Base-by-base conservation (phyloP, 1,140 invertebrate species). In the Lineus longissimus region DNA sequence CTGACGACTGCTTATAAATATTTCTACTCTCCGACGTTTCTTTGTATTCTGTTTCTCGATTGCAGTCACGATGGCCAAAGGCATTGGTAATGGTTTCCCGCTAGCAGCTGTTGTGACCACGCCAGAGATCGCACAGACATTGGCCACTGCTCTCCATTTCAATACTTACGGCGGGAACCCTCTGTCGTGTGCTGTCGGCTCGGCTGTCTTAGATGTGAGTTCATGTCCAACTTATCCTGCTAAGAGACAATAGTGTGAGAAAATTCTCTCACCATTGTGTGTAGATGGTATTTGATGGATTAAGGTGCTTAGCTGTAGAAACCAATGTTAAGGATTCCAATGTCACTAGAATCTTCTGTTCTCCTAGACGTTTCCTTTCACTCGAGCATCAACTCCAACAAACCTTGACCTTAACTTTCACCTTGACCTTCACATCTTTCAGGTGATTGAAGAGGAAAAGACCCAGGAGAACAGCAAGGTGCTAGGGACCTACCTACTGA, bases 101-200 rank as follows among this genome's bases (percentile, higher is more conserved):
- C 80, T 99, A 74, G 95, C 89, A 1, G 95, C 94, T 17, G 93
- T 98, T 0, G 90, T 96, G 0, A 97, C 95, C 0, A 95, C 90
- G 0, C 86, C 87, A 4, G 87, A 91, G 78, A 92, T 98, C 59
- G 77, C 87, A 15, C 85, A 85, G 6, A 19, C 30, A 22, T 84
- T 97, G 69, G 85, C 85, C 0, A 83, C 86, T 69, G 92, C 92
- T 0, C 75, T 87, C 9, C 93, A 96, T 82, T 98, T 98, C 76
- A 98, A 98, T 77, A 99, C 96, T 0, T 98, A 90, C 79, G 94
- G 93, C 7, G 96, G 96, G 7, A 97, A 97, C 84, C 93, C 96
- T 0, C 70, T 98, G 67, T 90, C 93, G 2, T 93, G 88, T 71
- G 87, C 91, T 31, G 90, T 92, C 13, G 96, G 94, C 23, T 87